A percentile compares a stretch with the other conserved stretches of the same genome.
phyloP scores from a whole-genome alignment of 2,113 vertebrate species.

The Aramus guarauna region DNA sequence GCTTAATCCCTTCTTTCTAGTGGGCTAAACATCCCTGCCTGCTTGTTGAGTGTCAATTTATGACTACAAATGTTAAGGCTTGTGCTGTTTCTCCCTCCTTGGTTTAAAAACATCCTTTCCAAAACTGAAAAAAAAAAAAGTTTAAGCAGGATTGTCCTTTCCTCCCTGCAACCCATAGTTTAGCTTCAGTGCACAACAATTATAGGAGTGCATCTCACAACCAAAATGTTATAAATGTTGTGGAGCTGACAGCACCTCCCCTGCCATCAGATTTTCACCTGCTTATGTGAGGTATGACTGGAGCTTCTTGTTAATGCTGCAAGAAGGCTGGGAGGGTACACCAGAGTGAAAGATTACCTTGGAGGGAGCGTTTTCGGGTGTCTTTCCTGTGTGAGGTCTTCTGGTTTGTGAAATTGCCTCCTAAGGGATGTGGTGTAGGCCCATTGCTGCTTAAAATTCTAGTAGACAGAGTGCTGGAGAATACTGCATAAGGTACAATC shows the following conservation, averaged over 20 bases:
- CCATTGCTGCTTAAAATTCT: background rate
- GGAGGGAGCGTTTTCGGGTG: background rate
- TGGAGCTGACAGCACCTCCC: background rate
- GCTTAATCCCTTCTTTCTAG: background rate
- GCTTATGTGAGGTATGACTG: background rate
- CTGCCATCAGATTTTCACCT: background rate
- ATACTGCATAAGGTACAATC: rapidly evolving
- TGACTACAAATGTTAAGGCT: background rate
- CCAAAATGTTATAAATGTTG: background rate
- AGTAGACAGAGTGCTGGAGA: background rate
- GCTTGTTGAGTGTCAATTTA: background rate
- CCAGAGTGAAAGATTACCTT: background rate
- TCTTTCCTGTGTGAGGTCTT: background rate
- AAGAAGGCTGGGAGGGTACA: background rate
- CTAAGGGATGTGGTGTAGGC: background rate
- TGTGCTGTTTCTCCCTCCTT: background rate
- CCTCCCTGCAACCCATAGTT: background rate
- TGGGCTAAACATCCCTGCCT: background rate
- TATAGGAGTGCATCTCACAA: background rate
- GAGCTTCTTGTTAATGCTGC: background rate
- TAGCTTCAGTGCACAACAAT: background rate
- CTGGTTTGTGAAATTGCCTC: background rate
- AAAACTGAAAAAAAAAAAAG: background rate
- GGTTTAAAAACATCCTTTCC: background rate
- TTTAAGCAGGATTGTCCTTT: background rate